Evolutionary conservation across 2,113 vertebrate genomes (phyloP).

Genomic region (Trematocara zebra): DNA sequence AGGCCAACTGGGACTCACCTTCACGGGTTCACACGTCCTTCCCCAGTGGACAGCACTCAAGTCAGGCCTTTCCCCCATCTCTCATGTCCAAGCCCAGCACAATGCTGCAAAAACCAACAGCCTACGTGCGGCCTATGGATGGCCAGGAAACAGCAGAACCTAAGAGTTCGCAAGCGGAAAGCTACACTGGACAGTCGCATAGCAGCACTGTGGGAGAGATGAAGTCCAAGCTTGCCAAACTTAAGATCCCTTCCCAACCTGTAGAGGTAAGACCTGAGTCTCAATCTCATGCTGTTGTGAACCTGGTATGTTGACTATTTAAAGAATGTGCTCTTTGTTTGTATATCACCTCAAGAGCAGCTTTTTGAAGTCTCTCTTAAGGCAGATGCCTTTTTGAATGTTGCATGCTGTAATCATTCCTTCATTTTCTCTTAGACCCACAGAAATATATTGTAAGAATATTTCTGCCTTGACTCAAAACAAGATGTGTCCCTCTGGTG

Average conservation of each 20-base stretch:
- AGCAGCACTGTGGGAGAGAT: constrained; percentile 83
- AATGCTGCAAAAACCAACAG: constrained; percentile 97
- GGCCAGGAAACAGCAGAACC: constrained; percentile 94
- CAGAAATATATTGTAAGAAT: background rate
- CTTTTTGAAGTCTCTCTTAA: background rate
- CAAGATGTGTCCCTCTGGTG: background rate
- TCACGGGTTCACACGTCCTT: constrained; percentile 87
- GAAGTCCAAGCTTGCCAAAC: constrained; percentile 90
- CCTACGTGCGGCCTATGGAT: constrained; percentile 97
- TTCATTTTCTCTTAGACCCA: background rate
- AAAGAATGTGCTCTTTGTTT: background rate
- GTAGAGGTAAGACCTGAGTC: constrained; percentile 79
- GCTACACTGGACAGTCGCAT: constrained; percentile 85
- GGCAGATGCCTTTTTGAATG: background rate
- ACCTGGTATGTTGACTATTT: background rate
- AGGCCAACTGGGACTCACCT: constrained; percentile 95
- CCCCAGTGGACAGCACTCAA: constrained; percentile 85
- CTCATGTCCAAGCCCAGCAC: constrained; percentile 92
- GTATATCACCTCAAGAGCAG: background rate
- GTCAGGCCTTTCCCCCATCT: constrained; percentile 91
- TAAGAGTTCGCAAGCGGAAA: constrained; percentile 85
- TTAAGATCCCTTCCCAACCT: constrained; percentile 95
- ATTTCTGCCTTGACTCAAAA: background rate
- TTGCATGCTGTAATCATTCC: background rate
- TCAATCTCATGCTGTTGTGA: background rate